phyloP scores from a whole-genome alignment of 2,888 invertebrate genomes.

The Chydorus sphaericus region DNA sequence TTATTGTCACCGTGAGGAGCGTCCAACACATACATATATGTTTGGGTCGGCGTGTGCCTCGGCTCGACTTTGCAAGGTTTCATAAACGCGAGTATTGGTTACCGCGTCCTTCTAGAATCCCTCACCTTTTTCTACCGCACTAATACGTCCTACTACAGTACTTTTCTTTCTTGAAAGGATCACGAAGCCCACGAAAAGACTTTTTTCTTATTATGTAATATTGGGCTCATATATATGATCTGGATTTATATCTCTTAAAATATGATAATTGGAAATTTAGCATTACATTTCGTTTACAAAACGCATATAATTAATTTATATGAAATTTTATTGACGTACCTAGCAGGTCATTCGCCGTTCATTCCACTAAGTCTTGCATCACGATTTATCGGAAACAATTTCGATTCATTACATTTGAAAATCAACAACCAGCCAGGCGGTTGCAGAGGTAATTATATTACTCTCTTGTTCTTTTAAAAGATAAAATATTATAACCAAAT shows the following conservation, averaged over 20 bases:
- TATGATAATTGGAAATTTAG: no score
- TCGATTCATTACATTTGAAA: constrained; percentile 1
- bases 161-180: no score
- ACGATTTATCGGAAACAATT: background rate
- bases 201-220: no score
- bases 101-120: background rate
- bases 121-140: constrained; percentile 8
- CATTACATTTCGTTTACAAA: no score
- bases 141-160: no score
- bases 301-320: no score
- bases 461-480: background rate
- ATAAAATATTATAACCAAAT: no score
- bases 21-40: no score
- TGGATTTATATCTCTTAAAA: no score
- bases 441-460: background rate
- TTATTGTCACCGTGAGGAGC: no score
- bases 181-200: background rate
- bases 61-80: constrained; percentile 4
- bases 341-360: constrained; percentile 7
- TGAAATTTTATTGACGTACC: background rate
- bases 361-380: background rate
- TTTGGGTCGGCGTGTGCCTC: background rate
- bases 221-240: no score
- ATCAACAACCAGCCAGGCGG: background rate
- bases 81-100: constrained; percentile 10